These are phyloP conservation scores for Dallia pectoralis DNA, from an alignment of 2,797 vertebrate genomes.

Conservation along the genomic window DNA sequence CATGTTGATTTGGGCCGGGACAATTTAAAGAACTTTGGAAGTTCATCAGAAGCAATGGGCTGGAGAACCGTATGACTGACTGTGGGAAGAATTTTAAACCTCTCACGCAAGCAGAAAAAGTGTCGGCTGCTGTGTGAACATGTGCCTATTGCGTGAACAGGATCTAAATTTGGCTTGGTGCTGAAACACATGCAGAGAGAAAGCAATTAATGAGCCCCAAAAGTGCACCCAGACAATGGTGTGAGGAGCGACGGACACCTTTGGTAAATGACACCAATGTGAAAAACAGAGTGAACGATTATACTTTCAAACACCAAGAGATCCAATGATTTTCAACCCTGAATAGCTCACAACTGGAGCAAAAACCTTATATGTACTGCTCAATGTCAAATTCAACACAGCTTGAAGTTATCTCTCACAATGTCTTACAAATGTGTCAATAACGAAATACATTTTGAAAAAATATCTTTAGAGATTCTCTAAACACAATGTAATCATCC, in stretches of 20 bases:
- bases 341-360: constrained; percentile 14
- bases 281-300: neutral
- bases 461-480: constrained; percentile 8
- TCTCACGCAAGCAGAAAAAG: neutral
- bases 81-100: neutral
- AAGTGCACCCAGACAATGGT: neutral
- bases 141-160: neutral
- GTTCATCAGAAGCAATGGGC: neutral
- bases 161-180: neutral
- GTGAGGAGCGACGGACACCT: neutral
- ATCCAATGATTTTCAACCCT: constrained; percentile 2
- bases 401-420: constrained; percentile 6
- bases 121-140: neutral
- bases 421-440: constrained; percentile 11
- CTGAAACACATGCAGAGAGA: neutral
- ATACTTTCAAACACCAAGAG: neutral
- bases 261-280: neutral
- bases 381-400: constrained; percentile 6
- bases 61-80: neutral
- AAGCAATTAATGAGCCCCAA: neutral
- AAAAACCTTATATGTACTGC: constrained; percentile 14
- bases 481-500: constrained; percentile 15
- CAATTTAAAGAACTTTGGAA: neutral
- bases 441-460: neutral
- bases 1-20: constrained; percentile 1